Conservation (phyloP, 2,888 invertebrate species). For the Drosophila fulvimacula region DNA sequence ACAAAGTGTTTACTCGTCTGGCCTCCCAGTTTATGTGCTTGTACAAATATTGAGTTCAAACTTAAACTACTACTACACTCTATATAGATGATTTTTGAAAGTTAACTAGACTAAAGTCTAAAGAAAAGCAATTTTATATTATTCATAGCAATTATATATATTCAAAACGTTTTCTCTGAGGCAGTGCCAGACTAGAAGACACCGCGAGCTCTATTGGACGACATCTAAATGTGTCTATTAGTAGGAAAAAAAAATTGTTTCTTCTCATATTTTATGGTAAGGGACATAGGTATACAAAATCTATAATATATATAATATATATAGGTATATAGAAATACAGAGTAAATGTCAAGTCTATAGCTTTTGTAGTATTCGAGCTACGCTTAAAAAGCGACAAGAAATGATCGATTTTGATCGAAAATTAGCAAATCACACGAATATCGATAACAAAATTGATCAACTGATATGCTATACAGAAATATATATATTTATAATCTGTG, state of each 20-base stretch:
- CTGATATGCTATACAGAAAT: too few relatives aligned
- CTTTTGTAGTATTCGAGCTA: background rate
- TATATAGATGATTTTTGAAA: background rate
- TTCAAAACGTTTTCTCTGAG: background rate
- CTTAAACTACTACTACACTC: too few relatives aligned
- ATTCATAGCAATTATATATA: too few relatives aligned
- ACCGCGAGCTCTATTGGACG: background rate
- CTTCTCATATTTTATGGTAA: too few relatives aligned
- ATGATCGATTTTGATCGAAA: background rate
- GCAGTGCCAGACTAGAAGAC: background rate
- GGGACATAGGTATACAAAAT: too few relatives aligned
- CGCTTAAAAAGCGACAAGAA: background rate
- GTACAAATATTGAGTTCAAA: background rate
- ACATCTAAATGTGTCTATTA: background rate
- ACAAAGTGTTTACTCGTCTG: background rate
- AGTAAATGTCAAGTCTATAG: too few relatives aligned
- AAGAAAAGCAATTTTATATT: background rate
- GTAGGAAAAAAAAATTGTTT: background rate
- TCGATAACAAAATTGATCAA: too few relatives aligned
- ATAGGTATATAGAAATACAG: too few relatives aligned
- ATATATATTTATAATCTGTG: too few relatives aligned
- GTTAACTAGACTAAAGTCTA: background rate
- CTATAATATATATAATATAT: too few relatives aligned
- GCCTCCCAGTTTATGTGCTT: background rate
- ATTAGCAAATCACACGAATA: background rate